Evolutionary conservation across 2,797 vertebrate genomes (phyloP).

Genomic region (Harpagifer antarcticus): DNA sequence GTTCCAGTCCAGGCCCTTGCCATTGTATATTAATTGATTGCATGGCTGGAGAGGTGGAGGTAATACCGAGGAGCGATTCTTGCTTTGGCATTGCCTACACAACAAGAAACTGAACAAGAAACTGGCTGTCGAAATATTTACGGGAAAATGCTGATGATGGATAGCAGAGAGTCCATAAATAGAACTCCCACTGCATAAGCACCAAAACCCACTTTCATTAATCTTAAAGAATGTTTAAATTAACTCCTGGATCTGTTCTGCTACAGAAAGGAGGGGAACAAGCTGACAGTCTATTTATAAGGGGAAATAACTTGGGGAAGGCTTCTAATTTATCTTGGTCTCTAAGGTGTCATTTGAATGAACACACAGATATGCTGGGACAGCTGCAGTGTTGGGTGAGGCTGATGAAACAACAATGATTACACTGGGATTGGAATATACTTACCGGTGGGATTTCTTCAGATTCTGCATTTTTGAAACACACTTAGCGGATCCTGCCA

Average conservation of each 20-base stretch:
- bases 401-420: constrained; percentile 79
- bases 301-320: constrained; percentile 82
- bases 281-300: constrained; percentile 84
- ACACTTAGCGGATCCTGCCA: constrained; percentile 32
- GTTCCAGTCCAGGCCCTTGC: constrained; percentile 26
- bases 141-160: constrained; percentile 73
- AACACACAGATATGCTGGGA: constrained; percentile 71
- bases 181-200: constrained; percentile 78
- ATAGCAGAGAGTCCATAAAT: constrained; percentile 76
- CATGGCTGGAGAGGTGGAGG: constrained; percentile 49
- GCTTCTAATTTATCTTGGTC: constrained; percentile 84
- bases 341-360: constrained; percentile 80
- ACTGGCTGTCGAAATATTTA: constrained; percentile 65
- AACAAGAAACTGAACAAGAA: constrained; percentile 75
- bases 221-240: constrained; percentile 87
- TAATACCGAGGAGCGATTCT: constrained; percentile 41
- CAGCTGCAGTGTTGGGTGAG: constrained; percentile 64
- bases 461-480: constrained; percentile 59
- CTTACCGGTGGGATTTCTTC: constrained; percentile 61
- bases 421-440: constrained; percentile 69
- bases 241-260: constrained; percentile 79
- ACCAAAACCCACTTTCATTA: constrained; percentile 82
- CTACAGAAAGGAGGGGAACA: constrained; percentile 63
- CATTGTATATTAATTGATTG: constrained; percentile 57
- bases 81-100: constrained; percentile 52